Percentiles rank a stretch among this genome's conserved stretches.
These are phyloP conservation scores for Drosophila nigrodunni DNA, from an alignment of 1,140 invertebrate genomes.

Conservation along the genomic window DNA sequence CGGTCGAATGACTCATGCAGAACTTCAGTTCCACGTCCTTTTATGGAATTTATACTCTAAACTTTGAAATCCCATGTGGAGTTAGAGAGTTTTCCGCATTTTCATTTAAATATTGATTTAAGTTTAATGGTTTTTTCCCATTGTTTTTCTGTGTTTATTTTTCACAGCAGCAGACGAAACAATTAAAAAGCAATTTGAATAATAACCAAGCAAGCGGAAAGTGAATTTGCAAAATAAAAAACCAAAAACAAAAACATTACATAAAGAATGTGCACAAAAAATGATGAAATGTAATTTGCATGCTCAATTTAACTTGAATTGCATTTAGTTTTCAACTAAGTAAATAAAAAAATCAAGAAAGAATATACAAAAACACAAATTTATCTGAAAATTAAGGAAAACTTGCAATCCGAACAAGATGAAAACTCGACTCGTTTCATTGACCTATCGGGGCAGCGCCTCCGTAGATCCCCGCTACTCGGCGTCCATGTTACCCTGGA, in stretches of 20 bases:
- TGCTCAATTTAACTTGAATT: conserved; percentile 21
- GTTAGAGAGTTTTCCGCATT: conserved; percentile 35
- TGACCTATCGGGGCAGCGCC: conserved; percentile 89
- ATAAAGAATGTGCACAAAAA: conserved; percentile 21
- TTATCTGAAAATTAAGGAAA: conserved; percentile 9
- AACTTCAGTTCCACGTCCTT: conserved; percentile 17
- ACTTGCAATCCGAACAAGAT: conserved; percentile 70
- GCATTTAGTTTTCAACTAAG: conserved; percentile 29
- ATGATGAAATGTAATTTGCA: conserved; percentile 37
- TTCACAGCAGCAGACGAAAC: conserved; percentile 21
- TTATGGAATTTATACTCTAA: conserved; percentile 27
- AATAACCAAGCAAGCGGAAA: conserved; percentile 14
- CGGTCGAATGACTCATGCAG: conserved; percentile 54
- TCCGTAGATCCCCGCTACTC: conserved; percentile 91
- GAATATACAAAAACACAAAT: not conserved
- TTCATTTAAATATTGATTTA: conserved; percentile 70
- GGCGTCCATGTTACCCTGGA: conserved; percentile 91
- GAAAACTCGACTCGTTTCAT: conserved; percentile 89
- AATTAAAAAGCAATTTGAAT: conserved; percentile 54
- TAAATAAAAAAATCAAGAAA: conserved; percentile 13
- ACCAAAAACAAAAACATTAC: conserved; percentile 32
- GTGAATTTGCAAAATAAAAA: conserved; percentile 54
- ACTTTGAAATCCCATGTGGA: conserved; percentile 19
- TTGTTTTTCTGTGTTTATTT: conserved; percentile 9
- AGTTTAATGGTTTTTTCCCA: conserved; percentile 23